Conservation (phyloP, 1,140 invertebrate species). For the Drosophila persimilis region DNA sequence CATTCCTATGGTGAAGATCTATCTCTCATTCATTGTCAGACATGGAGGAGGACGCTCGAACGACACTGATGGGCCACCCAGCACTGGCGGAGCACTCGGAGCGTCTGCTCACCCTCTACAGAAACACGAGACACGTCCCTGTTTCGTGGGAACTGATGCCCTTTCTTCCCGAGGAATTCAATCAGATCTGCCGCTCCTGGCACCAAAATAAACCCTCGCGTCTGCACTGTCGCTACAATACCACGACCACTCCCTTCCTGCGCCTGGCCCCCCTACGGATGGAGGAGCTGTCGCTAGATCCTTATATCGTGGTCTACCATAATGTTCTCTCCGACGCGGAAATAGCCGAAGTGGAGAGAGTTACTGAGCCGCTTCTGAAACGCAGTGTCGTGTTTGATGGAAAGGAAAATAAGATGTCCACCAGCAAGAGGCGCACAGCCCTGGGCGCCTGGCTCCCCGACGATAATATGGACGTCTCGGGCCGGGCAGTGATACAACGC, state of each 20-base stretch:
- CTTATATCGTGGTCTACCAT: slow-evolving; percentile 94
- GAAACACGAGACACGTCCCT: no score
- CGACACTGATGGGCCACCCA: neutral
- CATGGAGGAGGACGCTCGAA: neutral
- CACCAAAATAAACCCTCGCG: slow-evolving; percentile 79
- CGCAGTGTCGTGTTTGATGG: slow-evolving; percentile 83
- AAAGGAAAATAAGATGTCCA: no score
- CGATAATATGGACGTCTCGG: no score
- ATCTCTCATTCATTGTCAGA: neutral
- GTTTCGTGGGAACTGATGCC: neutral
- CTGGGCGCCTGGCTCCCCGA: no score
- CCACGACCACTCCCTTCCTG: slow-evolving; percentile 89
- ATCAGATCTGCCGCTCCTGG: slow-evolving; percentile 85
- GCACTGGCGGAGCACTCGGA: neutral
- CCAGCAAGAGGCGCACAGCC: no score
- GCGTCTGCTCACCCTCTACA: neutral
- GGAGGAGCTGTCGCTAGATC: slow-evolving; percentile 93
- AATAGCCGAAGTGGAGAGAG: slow-evolving; percentile 91
- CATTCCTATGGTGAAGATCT: no score
- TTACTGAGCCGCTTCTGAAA: slow-evolving; percentile 92
- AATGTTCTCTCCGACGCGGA: slow-evolving; percentile 94
- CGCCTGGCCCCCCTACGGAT: slow-evolving; percentile 94
- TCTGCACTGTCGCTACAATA: slow-evolving; percentile 91
- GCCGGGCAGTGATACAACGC: no score
- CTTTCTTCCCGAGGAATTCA: neutral